phyloP scores from a whole-genome alignment of 2,113 vertebrate genomes.

The Heterocephalus glaber region DNA sequence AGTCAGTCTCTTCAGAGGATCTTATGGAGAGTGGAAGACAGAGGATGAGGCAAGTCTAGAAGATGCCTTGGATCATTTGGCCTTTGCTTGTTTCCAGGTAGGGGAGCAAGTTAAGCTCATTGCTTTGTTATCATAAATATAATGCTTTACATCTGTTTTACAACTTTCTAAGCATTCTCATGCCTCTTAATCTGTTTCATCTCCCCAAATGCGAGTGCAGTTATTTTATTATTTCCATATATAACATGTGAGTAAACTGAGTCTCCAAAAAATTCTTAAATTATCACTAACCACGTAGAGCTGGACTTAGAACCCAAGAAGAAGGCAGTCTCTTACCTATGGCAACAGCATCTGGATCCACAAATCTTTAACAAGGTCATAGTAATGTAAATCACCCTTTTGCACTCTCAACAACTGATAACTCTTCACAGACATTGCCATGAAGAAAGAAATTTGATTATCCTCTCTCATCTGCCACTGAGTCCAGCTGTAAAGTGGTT shows the following conservation, averaged over 20 bases:
- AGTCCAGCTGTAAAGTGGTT: not conserved
- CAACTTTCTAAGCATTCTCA: slow-evolving; percentile 22
- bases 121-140: not conserved
- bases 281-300: slow-evolving; percentile 6
- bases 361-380: not conserved
- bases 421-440: not conserved
- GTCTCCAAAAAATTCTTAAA: not conserved
- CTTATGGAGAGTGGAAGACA: slow-evolving; percentile 87
- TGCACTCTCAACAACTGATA: not conserved
- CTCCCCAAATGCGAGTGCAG: slow-evolving; percentile 22
- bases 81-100: slow-evolving; percentile 95
- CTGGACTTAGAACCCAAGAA: not conserved
- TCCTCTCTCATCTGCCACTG: not conserved
- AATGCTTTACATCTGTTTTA: not conserved
- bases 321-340: not conserved
- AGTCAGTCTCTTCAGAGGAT: slow-evolving; percentile 89
- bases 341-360: not conserved
- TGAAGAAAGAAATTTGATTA: not conserved
- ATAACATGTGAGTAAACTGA: slow-evolving; percentile 29
- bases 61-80: slow-evolving; percentile 94
- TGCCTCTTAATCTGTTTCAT: slow-evolving; percentile 34
- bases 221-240: slow-evolving; percentile 53
- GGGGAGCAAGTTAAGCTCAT: not conserved
- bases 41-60: slow-evolving; percentile 92
- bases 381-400: not conserved